Conservation (phyloP, 2,888 invertebrate species). For the Zhengitettix transpicula region DNA sequence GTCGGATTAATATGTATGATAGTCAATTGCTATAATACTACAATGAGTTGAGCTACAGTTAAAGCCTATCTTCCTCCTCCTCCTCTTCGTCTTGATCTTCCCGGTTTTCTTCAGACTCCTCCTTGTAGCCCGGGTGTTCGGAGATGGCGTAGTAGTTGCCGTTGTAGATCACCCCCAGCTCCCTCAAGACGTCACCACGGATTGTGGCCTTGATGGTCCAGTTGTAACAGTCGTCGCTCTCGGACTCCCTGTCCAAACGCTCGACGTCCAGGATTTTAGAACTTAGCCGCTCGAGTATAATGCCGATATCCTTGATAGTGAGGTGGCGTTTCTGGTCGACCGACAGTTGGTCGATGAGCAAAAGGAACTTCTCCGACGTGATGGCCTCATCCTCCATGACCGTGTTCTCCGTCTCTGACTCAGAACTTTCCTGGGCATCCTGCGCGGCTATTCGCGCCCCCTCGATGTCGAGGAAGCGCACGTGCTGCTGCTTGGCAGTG, state of each 20-base stretch:
- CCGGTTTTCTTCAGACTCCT: conserved; percentile 71
- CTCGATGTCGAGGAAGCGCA: conserved; percentile 70
- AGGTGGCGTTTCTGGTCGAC: conserved; percentile 83
- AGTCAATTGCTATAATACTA: conserved; percentile 10
- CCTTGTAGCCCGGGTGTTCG: conserved; percentile 86
- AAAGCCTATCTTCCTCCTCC: conserved; percentile 48
- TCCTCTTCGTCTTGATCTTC: conserved; percentile 66
- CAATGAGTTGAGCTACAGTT: conserved; percentile 9
- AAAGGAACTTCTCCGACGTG: conserved; percentile 80
- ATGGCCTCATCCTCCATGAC: conserved; percentile 81
- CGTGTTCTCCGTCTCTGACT: conserved; percentile 86
- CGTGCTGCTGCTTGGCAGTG: conserved; percentile 26
- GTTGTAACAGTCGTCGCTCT: conserved; percentile 86
- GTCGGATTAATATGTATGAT: conserved; percentile 1
- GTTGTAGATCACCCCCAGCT: conserved; percentile 86
- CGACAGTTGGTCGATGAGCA: conserved; percentile 83
- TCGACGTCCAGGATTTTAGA: conserved; percentile 90
- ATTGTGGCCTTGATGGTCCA: conserved; percentile 95
- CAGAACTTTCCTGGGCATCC: conserved; percentile 42
- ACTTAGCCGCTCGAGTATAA: conserved; percentile 79
- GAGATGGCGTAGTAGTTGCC: conserved; percentile 90
- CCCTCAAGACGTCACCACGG: conserved; percentile 75
- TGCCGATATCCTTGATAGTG: conserved; percentile 88
- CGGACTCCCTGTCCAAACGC: conserved; percentile 76
- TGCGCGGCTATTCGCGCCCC: conserved; percentile 23